These are phyloP conservation scores for Myotis planiceps DNA, from an alignment of 2,797 vertebrate species.

Conservation along the genomic window DNA sequence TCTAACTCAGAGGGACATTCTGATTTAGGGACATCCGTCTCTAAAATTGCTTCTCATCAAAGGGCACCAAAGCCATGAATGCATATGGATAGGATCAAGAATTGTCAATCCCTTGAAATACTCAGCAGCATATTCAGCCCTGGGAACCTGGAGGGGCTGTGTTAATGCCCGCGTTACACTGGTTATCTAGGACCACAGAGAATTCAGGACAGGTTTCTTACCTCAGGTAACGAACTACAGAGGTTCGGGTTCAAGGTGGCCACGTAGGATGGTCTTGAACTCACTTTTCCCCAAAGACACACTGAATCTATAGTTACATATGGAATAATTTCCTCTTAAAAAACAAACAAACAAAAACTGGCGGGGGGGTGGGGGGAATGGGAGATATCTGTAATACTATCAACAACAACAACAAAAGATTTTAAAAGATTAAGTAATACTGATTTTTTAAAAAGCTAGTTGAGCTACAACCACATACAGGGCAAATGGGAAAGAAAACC, in stretches of 20 bases:
- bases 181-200: neutral
- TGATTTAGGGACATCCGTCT: constrained; percentile 48
- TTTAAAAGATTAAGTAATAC: no score
- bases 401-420: no score
- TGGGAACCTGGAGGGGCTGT: neutral
- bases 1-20: constrained; percentile 20
- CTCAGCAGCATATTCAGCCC: constrained; percentile 46
- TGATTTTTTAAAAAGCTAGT: neutral
- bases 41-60: constrained; percentile 25
- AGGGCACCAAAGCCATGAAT: constrained; percentile 18
- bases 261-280: neutral
- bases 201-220: neutral
- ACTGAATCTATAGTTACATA: neutral
- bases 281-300: neutral
- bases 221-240: neutral
- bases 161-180: constrained; percentile 24
- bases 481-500: neutral
- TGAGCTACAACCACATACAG: neutral
- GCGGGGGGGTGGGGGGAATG: no score
- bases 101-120: constrained; percentile 56
- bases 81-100: constrained; percentile 56
- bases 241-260: neutral
- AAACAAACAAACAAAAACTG: no score
- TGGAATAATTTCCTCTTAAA: neutral
- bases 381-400: no score